Conservation (phyloP, 2,888 invertebrate genomes). For the Octodonta nipae region DNA sequence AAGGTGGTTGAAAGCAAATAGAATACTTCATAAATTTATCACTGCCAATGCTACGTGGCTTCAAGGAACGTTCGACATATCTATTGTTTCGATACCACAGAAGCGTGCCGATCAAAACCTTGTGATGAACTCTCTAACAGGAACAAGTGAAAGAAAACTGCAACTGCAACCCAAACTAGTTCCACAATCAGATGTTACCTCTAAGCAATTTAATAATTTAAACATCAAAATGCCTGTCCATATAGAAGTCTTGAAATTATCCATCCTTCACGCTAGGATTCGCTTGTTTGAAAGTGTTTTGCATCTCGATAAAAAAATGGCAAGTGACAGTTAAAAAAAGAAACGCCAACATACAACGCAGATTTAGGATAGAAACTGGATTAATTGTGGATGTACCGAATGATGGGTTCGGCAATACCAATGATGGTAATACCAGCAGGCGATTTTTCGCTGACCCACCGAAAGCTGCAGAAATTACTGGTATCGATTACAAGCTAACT, state of each 20-base stretch:
- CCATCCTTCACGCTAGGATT: constrained; percentile 12
- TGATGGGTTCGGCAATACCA: constrained; percentile 16
- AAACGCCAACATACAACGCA: constrained; percentile 15
- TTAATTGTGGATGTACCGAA: constrained; percentile 17
- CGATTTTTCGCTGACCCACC: constrained; percentile 17
- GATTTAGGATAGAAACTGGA: constrained; percentile 11
- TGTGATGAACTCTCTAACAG: constrained; percentile 5
- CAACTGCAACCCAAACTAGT: too few species aligned
- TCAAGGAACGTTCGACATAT: not conserved
- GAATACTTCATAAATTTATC: not conserved
- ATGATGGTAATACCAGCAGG: constrained; percentile 20
- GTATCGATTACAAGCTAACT: constrained; percentile 10
- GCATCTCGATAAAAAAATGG: constrained; percentile 2
- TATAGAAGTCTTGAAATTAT: constrained; percentile 9
- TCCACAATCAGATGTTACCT: constrained; percentile 19
- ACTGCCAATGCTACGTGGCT: not conserved
- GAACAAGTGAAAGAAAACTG: not conserved
- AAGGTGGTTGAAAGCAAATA: not conserved
- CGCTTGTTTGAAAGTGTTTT: constrained; percentile 10
- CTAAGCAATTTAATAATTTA: constrained; percentile 13
- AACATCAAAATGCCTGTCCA: constrained; percentile 2
- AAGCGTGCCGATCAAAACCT: constrained; percentile 2
- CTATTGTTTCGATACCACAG: not conserved
- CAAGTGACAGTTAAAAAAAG: constrained; percentile 7
- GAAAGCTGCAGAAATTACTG: constrained; percentile 15